A percentile compares a stretch with the other conserved stretches of the same genome.
Conservation (phyloP, 2,113 vertebrate genomes). For the Nothocercus nigrocapillus region DNA sequence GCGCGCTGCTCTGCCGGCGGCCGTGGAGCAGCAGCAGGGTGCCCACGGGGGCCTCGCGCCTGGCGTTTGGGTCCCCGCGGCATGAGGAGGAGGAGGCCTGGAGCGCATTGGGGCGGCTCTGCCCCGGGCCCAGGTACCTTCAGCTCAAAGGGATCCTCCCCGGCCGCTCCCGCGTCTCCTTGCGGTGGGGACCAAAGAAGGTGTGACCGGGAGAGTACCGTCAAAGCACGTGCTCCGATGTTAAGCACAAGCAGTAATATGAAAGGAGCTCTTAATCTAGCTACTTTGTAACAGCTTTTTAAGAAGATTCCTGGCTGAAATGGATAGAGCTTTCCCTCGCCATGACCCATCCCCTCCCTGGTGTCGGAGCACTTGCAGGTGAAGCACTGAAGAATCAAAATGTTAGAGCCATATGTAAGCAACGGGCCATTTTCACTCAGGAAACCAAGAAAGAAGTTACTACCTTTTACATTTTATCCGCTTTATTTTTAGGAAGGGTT, state of each 20-base stretch:
- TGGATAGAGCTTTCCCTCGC: neutral
- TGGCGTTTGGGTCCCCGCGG: accelerated
- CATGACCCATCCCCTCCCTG: neutral
- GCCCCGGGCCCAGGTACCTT: neutral
- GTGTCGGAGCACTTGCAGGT: neutral
- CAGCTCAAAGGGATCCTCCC: neutral
- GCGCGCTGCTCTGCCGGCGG: neutral
- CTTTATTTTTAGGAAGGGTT: neutral
- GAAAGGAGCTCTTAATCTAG: neutral
- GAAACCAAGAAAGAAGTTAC: neutral
- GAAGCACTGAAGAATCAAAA: neutral
- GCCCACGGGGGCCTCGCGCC: neutral
- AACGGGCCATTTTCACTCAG: neutral
- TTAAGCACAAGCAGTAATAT: neutral
- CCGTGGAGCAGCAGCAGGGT: neutral
- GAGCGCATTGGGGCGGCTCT: neutral
- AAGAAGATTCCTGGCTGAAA: neutral
- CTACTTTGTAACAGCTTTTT: neutral
- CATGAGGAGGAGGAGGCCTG: neutral
- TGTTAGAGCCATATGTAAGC: neutral
- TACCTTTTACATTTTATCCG: neutral
- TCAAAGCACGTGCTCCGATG: neutral
- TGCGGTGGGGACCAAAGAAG: neutral
- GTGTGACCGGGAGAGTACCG: neutral
- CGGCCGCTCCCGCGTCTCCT: accelerated